These are phyloP conservation scores for Leucoptera coffeella DNA, from an alignment of 2,888 invertebrate genomes.

Conservation along the genomic window DNA sequence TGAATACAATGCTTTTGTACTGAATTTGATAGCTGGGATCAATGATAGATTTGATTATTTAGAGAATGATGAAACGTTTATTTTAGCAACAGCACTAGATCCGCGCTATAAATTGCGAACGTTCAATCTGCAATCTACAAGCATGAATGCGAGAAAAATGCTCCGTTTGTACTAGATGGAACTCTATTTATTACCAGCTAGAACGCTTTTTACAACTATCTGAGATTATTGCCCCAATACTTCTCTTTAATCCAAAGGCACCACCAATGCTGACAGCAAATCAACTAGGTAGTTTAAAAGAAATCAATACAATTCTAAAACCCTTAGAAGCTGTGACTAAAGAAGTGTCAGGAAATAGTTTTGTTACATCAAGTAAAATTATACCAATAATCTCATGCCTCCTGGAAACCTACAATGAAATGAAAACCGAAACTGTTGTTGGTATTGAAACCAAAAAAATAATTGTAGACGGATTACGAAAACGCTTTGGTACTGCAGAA, in stretches of 20 bases:
- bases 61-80: slow-evolving; percentile 8
- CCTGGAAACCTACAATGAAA: slow-evolving; percentile 8
- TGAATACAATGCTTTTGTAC: slow-evolving; percentile 4
- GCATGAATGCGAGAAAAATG: too few relatives aligned
- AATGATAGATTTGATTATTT: slow-evolving; percentile 9
- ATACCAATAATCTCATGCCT: slow-evolving; percentile 7
- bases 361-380: slow-evolving; percentile 12
- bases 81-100: slow-evolving; percentile 9
- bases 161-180: slow-evolving; percentile 11
- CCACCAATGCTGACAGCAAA: slow-evolving; percentile 11
- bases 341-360: slow-evolving; percentile 11
- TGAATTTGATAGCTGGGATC: slow-evolving; percentile 6
- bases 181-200: slow-evolving; percentile 10
- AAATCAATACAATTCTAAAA: slow-evolving; percentile 10
- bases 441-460: slow-evolving; percentile 8
- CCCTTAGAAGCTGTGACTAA: slow-evolving; percentile 12
- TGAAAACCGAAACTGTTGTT: slow-evolving; percentile 9
- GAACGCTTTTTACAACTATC: slow-evolving; percentile 10
- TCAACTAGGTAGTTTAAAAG: slow-evolving; percentile 10
- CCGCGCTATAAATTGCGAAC: too few relatives aligned
- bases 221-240: slow-evolving; percentile 11
- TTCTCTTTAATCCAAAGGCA: slow-evolving; percentile 11
- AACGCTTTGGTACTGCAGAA: slow-evolving; percentile 9
- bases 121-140: too few relatives aligned
- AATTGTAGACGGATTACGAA: slow-evolving; percentile 8